A percentile compares a stretch with the other conserved stretches of the same genome.
Conservation (phyloP, 2,888 invertebrate species). For the Altica lythri region DNA sequence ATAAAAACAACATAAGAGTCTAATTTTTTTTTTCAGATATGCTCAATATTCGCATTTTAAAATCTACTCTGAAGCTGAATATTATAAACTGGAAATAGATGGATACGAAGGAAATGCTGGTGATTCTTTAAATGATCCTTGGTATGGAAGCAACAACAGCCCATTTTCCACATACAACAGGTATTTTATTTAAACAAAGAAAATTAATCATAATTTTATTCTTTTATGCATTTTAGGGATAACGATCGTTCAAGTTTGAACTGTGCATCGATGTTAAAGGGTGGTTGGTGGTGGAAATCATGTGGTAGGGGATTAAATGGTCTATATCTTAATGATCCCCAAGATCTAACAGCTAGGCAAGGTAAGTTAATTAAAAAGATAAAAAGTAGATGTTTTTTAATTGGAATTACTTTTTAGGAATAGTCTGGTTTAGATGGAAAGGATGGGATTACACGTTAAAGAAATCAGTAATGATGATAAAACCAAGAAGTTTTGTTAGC, state of each 20-base stretch:
- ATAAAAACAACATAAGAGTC: too few species aligned
- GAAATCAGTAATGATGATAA: constrained; percentile 90
- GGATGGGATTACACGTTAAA: constrained; percentile 94
- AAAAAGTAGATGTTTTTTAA: neutral
- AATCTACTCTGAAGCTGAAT: constrained; percentile 89
- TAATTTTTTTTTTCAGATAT: constrained; percentile 62
- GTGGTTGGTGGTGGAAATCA: constrained; percentile 96
- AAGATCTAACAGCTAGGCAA: constrained; percentile 87
- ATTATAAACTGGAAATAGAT: constrained; percentile 89
- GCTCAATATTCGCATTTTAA: constrained; percentile 92
- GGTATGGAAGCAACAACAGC: constrained; percentile 93
- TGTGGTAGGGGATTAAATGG: constrained; percentile 90
- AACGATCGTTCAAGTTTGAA: constrained; percentile 89
- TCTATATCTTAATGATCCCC: constrained; percentile 85
- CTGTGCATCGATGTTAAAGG: constrained; percentile 91
- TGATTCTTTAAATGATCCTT: constrained; percentile 89
- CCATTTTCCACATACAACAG: constrained; percentile 92
- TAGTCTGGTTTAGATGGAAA: constrained; percentile 95
- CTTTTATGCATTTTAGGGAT: constrained; percentile 66
- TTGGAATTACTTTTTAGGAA: constrained; percentile 61
- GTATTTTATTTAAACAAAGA: too few species aligned
- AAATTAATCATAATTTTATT: too few species aligned
- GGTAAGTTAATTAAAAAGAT: constrained; percentile 58
- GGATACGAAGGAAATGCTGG: constrained; percentile 91
- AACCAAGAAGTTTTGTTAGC: constrained; percentile 70